Evolutionary conservation across 1,140 invertebrate genomes (phyloP).

Genomic region (Drosophila bocqueti): DNA sequence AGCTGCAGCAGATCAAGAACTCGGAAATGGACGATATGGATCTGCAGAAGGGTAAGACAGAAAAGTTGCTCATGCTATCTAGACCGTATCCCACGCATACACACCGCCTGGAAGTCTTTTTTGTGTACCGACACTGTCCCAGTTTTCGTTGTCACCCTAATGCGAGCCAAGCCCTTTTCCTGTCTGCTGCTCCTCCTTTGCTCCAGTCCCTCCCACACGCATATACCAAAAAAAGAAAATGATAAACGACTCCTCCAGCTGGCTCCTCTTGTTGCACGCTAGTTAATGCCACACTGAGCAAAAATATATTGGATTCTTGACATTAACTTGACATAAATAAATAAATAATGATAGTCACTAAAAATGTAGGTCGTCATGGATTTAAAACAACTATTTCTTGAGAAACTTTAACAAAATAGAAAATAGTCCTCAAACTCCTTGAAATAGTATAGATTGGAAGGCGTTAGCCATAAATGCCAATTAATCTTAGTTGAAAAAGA

Average conservation of each 20-base stretch:
- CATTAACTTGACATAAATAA: not conserved
- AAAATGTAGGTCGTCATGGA: no score
- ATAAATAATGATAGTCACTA: not conserved
- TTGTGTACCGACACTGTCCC: constrained; percentile 58
- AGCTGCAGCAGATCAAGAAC: constrained; percentile 92
- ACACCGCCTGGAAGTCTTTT: constrained; percentile 35
- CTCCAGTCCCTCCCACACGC: constrained; percentile 45
- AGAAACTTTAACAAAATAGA: no score
- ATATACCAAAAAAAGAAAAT: constrained; percentile 57
- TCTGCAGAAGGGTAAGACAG: constrained; percentile 89
- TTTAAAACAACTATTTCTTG: not conserved
- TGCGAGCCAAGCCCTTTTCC: constrained; percentile 74
- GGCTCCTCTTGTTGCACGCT: constrained; percentile 63
- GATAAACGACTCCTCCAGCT: constrained; percentile 70
- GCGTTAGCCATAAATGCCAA: not conserved
- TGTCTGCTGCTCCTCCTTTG: constrained; percentile 35
- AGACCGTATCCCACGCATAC: constrained; percentile 19
- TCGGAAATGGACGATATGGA: constrained; percentile 94
- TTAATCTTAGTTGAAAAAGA: not conserved
- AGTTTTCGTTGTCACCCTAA: constrained; percentile 65
- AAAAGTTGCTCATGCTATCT: constrained; percentile 2
- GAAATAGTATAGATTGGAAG: not conserved
- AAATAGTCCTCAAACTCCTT: not conserved
- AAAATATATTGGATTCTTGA: not conserved
- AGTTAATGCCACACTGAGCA: constrained; percentile 42